A percentile compares a stretch with the other conserved stretches of the same genome.
phyloP scores from a whole-genome alignment of 2,113 vertebrate genomes.

The Carollia perspicillata region DNA sequence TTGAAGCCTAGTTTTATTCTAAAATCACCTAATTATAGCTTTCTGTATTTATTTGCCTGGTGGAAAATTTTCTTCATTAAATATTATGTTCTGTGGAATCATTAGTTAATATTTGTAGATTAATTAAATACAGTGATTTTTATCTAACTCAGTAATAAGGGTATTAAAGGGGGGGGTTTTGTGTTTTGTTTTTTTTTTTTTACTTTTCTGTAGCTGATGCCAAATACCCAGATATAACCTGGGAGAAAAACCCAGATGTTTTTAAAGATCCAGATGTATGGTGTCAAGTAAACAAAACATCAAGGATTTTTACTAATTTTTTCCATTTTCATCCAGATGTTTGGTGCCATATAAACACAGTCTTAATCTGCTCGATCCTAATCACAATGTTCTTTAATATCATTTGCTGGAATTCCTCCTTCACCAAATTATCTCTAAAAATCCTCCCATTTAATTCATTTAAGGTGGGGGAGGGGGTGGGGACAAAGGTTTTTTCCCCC shows the following conservation, averaged over 20 bases:
- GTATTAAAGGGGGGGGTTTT: neutral
- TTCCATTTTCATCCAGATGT: conserved; percentile 52
- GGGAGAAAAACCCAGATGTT: conserved; percentile 41
- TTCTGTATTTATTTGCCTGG: conserved; percentile 1
- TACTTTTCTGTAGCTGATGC: neutral
- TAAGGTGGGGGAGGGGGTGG: neutral
- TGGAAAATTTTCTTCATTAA: neutral
- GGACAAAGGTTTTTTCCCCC: neutral
- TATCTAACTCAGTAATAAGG: neutral
- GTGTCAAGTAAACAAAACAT: conserved; percentile 60
- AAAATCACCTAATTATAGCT: neutral
- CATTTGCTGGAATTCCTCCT: conserved; percentile 5
- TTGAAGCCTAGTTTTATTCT: neutral
- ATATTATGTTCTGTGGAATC: neutral
- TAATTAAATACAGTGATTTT: neutral
- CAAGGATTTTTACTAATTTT: conserved; percentile 42
- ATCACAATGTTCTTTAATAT: neutral
- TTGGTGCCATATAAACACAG: conserved; percentile 18
- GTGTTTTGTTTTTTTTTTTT: neutral
- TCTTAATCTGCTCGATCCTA: conserved; percentile 20
- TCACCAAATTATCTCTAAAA: conserved; percentile 30
- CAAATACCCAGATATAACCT: neutral
- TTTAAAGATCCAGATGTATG: conserved; percentile 43
- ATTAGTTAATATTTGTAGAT: conserved; percentile 41
- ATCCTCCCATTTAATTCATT: neutral